Evolutionary conservation across 1,140 invertebrate genomes (phyloP).

Genomic region (Apis mellifera): Amel_HAv3.1 CM009934.2:7837501-7838000

Average conservation of each 20-base stretch:
- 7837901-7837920: conserved; percentile 6
- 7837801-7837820: background rate
- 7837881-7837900: conserved; percentile 25
- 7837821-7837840: background rate
- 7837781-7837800: too few relatives aligned
- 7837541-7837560: conserved; percentile 1
- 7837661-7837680: too few relatives aligned
- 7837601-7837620: conserved; percentile 32
- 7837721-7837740: too few relatives aligned
- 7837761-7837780: too few relatives aligned
- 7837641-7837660: background rate
- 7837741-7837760: too few relatives aligned
- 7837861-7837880: background rate
- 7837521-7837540: conserved; percentile 15
- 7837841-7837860: background rate
- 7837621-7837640: background rate
- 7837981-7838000: conserved; percentile 12
- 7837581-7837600: background rate
- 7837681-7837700: too few relatives aligned
- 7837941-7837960: background rate
- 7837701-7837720: too few relatives aligned
- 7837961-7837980: conserved; percentile 5
- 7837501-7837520: background rate
- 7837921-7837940: conserved; percentile 34
- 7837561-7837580: background rate